Evolutionary conservation across 2,113 vertebrate genomes (phyloP).

Genomic region (Serinus canaria): DNA sequence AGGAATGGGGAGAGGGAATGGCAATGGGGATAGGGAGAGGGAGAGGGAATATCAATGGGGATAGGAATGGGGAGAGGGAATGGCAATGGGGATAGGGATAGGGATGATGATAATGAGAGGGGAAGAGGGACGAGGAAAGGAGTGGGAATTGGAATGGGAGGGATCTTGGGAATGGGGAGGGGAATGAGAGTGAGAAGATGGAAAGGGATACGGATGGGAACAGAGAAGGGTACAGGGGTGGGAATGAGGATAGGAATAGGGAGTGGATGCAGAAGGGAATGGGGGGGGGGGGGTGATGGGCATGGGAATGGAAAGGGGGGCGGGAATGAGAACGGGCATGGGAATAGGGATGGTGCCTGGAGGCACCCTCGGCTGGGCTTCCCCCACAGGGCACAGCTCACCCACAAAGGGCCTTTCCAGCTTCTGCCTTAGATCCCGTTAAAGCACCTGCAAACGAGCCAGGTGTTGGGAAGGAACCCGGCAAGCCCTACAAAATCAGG

Average conservation of each 20-base stretch:
- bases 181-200: too few species aligned
- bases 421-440: fast-evolving
- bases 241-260: too few species aligned
- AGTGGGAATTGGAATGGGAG: not conserved
- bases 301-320: too few species aligned
- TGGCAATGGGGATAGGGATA: too few species aligned
- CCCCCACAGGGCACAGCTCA: fast-evolving
- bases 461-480: fast-evolving
- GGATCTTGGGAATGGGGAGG: not conserved
- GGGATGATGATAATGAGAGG: not conserved
- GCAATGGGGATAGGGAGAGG: fast-evolving
- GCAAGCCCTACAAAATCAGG: fast-evolving
- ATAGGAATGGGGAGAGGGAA: too few species aligned
- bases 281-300: not conserved
- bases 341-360: fast-evolving
- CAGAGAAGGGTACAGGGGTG: fast-evolving
- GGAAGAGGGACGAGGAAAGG: not conserved
- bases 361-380: fast-evolving
- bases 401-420: too few species aligned
- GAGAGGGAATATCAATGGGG: too few species aligned
- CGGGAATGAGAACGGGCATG: fast-evolving
- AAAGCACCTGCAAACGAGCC: fast-evolving
- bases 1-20: too few species aligned
- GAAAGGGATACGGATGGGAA: fast-evolving
- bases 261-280: not conserved